phyloP scores from a whole-genome alignment of 2,888 invertebrate genomes.

The Lasius fuliginosus region DNA sequence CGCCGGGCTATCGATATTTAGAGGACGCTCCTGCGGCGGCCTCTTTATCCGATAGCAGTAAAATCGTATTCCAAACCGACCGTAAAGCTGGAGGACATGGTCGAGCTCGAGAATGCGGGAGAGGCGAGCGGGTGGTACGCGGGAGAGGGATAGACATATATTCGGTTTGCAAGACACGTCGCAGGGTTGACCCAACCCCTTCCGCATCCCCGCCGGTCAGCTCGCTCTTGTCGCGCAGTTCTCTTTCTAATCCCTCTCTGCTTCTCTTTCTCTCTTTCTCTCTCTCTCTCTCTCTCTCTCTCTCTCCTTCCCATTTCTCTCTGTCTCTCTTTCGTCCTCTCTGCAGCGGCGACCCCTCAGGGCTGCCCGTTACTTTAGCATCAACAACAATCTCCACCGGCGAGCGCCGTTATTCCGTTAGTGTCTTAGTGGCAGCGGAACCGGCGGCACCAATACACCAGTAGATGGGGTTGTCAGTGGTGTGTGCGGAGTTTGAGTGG shows the following conservation, averaged over 20 bases:
- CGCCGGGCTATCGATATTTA: constrained; percentile 66
- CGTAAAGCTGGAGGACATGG: constrained; percentile 69
- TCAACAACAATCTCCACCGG: constrained; percentile 86
- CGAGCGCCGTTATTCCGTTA: constrained; percentile 85
- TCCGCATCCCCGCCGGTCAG: constrained; percentile 69
- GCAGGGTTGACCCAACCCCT: constrained; percentile 74
- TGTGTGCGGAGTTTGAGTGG: constrained; percentile 65
- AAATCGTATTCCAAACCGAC: constrained; percentile 76
- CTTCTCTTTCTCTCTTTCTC: constrained; percentile 58
- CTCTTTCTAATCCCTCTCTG: constrained; percentile 37
- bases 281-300: constrained; percentile 16
- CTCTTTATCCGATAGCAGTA: constrained; percentile 72
- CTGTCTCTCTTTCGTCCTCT: constrained; percentile 49
- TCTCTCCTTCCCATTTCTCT: not conserved
- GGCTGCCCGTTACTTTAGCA: constrained; percentile 84
- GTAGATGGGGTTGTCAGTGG: constrained; percentile 67
- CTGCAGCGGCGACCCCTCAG: constrained; percentile 75
- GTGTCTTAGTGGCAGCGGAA: constrained; percentile 82
- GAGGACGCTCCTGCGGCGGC: constrained; percentile 61
- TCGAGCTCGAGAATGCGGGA: constrained; percentile 61
- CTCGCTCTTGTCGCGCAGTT: constrained; percentile 50
- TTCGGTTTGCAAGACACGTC: constrained; percentile 86
- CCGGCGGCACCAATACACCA: constrained; percentile 73
- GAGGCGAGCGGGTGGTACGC: constrained; percentile 32
- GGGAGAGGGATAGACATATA: constrained; percentile 68